Evolutionary conservation across 1,140 invertebrate genomes (phyloP).

Genomic region (Cephus cinctus): DNA sequence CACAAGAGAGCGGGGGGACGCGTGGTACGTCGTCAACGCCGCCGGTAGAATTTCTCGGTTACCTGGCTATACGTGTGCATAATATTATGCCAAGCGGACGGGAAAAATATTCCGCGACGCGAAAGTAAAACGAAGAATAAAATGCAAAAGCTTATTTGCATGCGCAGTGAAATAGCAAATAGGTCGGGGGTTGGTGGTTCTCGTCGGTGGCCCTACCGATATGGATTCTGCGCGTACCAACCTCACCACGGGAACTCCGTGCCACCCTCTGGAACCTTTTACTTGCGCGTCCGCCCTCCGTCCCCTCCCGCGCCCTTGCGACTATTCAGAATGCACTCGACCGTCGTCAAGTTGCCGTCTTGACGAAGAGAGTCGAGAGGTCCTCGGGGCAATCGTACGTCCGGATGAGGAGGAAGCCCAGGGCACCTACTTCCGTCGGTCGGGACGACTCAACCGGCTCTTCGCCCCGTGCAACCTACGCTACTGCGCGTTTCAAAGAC

Average conservation of each 20-base stretch:
- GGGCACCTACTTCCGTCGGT: constrained; percentile 9
- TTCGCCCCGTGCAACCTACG: constrained; percentile 17
- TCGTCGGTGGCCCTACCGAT: constrained; percentile 3
- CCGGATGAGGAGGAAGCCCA: too few species aligned
- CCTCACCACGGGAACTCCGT: too few species aligned
- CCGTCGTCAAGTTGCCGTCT: too few species aligned
- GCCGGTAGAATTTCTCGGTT: constrained; percentile 28
- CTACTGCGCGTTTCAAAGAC: constrained; percentile 27
- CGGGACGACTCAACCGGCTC: neutral
- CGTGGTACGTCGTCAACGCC: too few species aligned
- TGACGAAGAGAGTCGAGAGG: too few species aligned
- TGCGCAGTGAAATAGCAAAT: constrained; percentile 8
- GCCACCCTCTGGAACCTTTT: too few species aligned
- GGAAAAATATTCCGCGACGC: constrained; percentile 23
- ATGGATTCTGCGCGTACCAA: too few species aligned
- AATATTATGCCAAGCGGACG: constrained; percentile 19
- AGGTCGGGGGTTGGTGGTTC: neutral
- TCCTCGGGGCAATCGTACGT: too few species aligned
- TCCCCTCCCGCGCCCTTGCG: too few species aligned
- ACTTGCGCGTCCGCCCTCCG: too few species aligned
- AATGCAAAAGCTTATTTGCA: constrained; percentile 31
- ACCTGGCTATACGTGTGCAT: constrained; percentile 20
- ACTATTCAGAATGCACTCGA: too few species aligned
- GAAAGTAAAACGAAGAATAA: constrained; percentile 25
- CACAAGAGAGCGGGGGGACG: too few species aligned